Evolutionary conservation across 2,888 invertebrate species (phyloP), one percentile per base, ranked within the genome.

Genomic region (Cyrtodaria siliqua): DNA sequence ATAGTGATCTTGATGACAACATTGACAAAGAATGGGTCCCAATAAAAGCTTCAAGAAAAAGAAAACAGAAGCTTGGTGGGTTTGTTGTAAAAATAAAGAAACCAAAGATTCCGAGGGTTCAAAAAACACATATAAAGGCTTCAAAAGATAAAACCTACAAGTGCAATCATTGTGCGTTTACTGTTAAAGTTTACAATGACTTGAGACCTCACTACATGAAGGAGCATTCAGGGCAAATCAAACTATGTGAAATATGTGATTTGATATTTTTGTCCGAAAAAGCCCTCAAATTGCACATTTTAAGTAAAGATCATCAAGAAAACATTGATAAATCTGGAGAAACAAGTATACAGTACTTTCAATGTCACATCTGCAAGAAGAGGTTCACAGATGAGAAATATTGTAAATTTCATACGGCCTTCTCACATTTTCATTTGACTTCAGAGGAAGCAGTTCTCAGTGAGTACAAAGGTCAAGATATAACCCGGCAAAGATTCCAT

Each of bases 81-180:
- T 4, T 33, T 33, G 33, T 12, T 33, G 33, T 33, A 33, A 33
- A 33, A 33, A 4, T 33, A 33, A 33, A 50, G 49, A 14, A 20
- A 18, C 16, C 27, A 26, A 18, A 27, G 6, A 27, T n/a, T 6
- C 14, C 26, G 27, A 44, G n/a, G 24, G 60, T 23, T 20, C n/a
- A 44, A n/a, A 27, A 3, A 14, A 23, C 12, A 29, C 33, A 55
- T 12, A 44, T 33, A 1, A n/a, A 16, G 9, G 44, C 12, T 26
- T 42, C 44, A 12, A 3, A 42, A 18, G 55, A 64, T 12, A 87
- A 82, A 52, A 78, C 78, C 8, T 82, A 83, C 61, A 89, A 89
- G 62, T 92, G 92, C 77, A 83, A 87, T 20, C 86, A 87, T 50
- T 92, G 92, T 80, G 86, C 87, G 9, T 90, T 87, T 71, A 85